Conservation (phyloP, 2,113 vertebrate genomes). For the Pachycephala philippinensis region DNA sequence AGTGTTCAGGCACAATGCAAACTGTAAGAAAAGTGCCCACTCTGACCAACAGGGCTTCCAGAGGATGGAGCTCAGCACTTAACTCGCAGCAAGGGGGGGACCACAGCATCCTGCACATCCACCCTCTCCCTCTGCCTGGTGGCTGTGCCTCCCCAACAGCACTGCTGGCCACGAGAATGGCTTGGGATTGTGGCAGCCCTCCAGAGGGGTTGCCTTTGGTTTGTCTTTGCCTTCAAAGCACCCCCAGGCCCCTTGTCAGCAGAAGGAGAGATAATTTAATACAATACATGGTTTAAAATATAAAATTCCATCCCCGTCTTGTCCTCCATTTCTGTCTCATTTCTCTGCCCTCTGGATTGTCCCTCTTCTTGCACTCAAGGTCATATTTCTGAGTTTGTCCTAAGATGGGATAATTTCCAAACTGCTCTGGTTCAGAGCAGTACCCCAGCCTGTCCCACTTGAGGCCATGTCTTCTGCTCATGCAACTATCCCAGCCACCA, state of each 20-base stretch:
- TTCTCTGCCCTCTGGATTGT: background rate
- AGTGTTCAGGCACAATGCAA: slow-evolving; percentile 53
- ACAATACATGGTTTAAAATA: slow-evolving; percentile 37
- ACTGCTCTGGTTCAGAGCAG: background rate
- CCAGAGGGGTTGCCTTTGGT: background rate
- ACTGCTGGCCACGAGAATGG: rapidly evolving
- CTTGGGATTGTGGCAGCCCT: background rate
- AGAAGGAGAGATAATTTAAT: slow-evolving; percentile 14
- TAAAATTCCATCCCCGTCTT: background rate
- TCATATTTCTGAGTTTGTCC: background rate
- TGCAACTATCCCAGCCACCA: background rate
- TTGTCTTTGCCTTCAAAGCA: background rate
- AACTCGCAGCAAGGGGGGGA: background rate
- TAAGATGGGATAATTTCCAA: background rate
- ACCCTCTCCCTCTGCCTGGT: background rate
- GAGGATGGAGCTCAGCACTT: background rate
- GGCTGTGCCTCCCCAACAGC: background rate
- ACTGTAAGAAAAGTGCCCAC: background rate
- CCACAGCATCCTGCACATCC: background rate
- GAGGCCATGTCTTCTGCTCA: background rate
- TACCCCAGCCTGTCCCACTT: background rate
- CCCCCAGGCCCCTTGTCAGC: background rate
- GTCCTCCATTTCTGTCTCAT: background rate
- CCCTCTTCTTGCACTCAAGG: background rate
- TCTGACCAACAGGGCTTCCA: background rate